Conservation (phyloP, 1,140 invertebrate species). For the Drosophila tropicalis region DNA sequence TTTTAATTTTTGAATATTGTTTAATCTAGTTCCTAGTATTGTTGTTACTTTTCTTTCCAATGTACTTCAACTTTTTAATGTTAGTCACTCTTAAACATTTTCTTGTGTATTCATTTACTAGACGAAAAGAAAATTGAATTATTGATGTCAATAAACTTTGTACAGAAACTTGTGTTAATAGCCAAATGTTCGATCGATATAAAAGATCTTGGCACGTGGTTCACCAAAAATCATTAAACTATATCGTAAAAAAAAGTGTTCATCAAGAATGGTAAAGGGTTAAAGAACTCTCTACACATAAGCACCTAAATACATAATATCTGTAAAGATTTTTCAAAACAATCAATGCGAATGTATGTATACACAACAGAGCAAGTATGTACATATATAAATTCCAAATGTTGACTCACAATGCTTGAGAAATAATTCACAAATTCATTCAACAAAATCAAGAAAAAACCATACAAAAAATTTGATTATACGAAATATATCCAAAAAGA, state of each 20-base stretch:
- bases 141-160: slow-evolving; percentile 63
- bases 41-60: too few species aligned
- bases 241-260: neutral
- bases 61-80: too few species aligned
- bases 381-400: slow-evolving; percentile 11
- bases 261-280: neutral
- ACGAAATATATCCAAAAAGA: slow-evolving; percentile 32
- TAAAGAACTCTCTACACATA: neutral
- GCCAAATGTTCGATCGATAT: slow-evolving; percentile 27
- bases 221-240: slow-evolving; percentile 11
- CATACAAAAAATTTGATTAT: neutral
- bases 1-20: too few species aligned
- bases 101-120: neutral
- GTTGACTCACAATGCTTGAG: slow-evolving; percentile 28
- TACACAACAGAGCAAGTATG: neutral
- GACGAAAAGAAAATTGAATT: slow-evolving; percentile 32
- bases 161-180: slow-evolving; percentile 46
- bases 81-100: neutral
- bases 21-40: too few species aligned
- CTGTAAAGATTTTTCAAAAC: neutral
- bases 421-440: slow-evolving; percentile 19
- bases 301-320: neutral
- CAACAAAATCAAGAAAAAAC: neutral
- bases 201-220: slow-evolving; percentile 9
- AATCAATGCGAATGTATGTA: slow-evolving; percentile 5